Evolutionary conservation across 2,888 invertebrate genomes (phyloP).

Genomic region (Frankliniella fusca): DNA sequence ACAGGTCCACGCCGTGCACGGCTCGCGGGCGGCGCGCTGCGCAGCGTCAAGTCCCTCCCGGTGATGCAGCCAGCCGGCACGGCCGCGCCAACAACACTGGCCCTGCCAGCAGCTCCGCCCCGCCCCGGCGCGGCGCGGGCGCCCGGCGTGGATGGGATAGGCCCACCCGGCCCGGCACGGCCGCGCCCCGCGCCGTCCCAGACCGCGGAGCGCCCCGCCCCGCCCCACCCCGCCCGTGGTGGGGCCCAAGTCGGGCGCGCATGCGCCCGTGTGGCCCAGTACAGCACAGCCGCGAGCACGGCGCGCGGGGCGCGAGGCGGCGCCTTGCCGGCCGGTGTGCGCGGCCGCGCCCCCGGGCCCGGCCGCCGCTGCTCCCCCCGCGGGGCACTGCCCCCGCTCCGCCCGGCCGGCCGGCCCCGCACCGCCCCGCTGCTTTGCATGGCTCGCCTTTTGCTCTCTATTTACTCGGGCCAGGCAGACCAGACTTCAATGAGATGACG

Average conservation of each 20-base stretch:
- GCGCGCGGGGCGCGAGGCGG: neutral
- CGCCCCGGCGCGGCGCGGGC: neutral
- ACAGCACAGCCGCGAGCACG: neutral
- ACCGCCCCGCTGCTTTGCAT: neutral
- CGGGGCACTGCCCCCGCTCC: neutral
- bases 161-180: neutral
- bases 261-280: constrained; percentile 6
- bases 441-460: neutral
- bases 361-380: neutral
- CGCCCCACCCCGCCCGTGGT: neutral
- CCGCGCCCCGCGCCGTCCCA: neutral
- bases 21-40: neutral
- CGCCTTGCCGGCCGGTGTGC: neutral
- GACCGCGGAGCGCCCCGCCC: too few relatives aligned
- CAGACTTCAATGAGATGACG: neutral
- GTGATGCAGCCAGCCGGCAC: neutral
- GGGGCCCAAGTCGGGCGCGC: neutral
- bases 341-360: neutral
- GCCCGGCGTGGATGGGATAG: neutral
- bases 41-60: neutral
- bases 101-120: neutral
- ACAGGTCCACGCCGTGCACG: too few relatives aligned
- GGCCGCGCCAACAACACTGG: constrained; percentile 23
- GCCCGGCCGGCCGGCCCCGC: neutral
- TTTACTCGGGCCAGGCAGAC: neutral